phyloP scores from a whole-genome alignment of 2,797 vertebrate genomes.

The Caiman crocodilus region DNA sequence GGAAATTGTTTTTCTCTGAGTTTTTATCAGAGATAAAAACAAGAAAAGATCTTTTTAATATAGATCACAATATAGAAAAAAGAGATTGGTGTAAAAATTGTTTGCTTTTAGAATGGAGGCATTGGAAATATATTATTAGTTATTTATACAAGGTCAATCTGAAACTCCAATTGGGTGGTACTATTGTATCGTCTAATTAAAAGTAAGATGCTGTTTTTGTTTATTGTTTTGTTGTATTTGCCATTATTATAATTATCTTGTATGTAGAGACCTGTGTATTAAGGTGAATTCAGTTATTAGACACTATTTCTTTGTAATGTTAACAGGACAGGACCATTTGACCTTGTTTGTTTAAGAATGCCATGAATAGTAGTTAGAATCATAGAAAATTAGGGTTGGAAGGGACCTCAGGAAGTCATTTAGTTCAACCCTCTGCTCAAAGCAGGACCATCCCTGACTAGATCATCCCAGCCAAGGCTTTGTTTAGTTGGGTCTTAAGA shows the following conservation, averaged over 20 bases:
- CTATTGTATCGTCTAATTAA: neutral
- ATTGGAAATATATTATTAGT: neutral
- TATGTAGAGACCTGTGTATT: neutral
- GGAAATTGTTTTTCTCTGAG: neutral
- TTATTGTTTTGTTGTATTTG: neutral
- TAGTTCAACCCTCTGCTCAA: too few species aligned
- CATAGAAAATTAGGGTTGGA: too few species aligned
- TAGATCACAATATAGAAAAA: neutral
- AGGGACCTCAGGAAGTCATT: too few species aligned
- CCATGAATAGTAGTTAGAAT: neutral
- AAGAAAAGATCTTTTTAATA: neutral
- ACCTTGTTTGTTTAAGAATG: constrained; percentile 13
- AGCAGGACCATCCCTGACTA: too few species aligned
- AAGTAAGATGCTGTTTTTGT: neutral
- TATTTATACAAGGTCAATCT: neutral
- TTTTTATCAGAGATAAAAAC: neutral
- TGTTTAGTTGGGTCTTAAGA: too few species aligned
- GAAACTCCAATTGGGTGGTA: neutral
- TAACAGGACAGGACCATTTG: constrained; percentile 21
- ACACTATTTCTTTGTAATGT: neutral
- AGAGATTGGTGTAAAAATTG: neutral
- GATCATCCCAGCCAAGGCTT: too few species aligned
- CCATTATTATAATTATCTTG: neutral
- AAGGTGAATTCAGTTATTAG: constrained; percentile 51
- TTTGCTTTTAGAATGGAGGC: neutral